Base-by-base conservation (phyloP, 2,888 invertebrate genomes). In the Euclidia mi region DNA sequence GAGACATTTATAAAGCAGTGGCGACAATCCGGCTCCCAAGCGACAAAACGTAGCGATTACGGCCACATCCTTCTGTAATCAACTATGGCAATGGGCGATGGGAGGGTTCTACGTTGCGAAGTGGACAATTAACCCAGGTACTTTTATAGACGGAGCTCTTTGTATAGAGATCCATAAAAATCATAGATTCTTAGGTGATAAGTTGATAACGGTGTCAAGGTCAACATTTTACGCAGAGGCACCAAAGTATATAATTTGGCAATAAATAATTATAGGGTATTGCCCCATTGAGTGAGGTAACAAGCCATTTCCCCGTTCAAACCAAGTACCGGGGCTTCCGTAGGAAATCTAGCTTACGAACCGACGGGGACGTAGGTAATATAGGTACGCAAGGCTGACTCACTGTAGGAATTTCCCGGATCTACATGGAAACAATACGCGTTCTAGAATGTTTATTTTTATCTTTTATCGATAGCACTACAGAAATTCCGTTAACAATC, bases 301-400 rank as follows among this genome's bases (percentile, higher is more conserved):
- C 15, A 31, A 65, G 41, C 17, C 20, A 28, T 43, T 43, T 70
- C 55, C 47, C 11, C 41, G 32, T 31, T 46, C 15, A 9, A 31
- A 2, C 34, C 29, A 43, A n/a, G n/a, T 17, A 28, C n/a, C n/a
- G n/a, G n/a, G 48, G 32, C 44, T 51, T 70, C 53, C 59, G 66
- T 40, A 50, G 41, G 32, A 31, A 31, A 40, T 32, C 53, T 9
- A 42, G 2, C 1, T 40, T 40, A 40, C 11, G 40, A 20, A 7
- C 20, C 4, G 18, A 2, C 18, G 11, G 18, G 2, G 1, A 2
- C 0, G 2, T 37, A 18, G 2, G 14, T 20, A 40, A 10, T 3
- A 15, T 40, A 18, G 6, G n/a, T 20, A 25, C 6, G 4, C 6
- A 20, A 12, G 9, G 12, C 11, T 25, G 11, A 40, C 11, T 11